Conservation (phyloP, 2,113 vertebrate species). For the Embiotoca jacksoni region DNA sequence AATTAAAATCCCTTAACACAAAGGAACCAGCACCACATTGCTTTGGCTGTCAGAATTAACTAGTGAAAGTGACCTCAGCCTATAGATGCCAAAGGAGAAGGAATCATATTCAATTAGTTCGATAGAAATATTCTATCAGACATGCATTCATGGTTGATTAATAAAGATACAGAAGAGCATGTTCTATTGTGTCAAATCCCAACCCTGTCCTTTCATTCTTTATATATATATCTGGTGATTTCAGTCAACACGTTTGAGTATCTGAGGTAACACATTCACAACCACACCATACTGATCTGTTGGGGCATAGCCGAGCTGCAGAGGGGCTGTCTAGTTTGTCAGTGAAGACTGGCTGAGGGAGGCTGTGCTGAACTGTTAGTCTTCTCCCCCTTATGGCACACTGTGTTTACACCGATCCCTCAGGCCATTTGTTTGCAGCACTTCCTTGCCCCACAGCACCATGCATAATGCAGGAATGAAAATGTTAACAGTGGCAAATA, state of each 20-base stretch:
- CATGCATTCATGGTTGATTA: constrained; percentile 70
- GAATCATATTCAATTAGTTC: constrained; percentile 76
- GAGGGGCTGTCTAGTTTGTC: constrained; percentile 60
- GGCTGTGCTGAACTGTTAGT: constrained; percentile 65
- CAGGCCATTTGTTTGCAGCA: constrained; percentile 87
- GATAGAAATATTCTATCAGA: constrained; percentile 71
- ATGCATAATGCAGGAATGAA: constrained; percentile 88
- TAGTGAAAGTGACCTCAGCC: constrained; percentile 79
- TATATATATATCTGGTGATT: constrained; percentile 11
- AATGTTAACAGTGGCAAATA: constrained; percentile 90
- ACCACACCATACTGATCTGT: constrained; percentile 19
- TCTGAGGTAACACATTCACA: constrained; percentile 25
- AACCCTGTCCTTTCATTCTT: constrained; percentile 24
- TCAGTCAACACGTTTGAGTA: constrained; percentile 24
- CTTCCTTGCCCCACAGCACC: constrained; percentile 84
- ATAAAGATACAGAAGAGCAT: constrained; percentile 62
- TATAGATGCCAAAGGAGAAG: constrained; percentile 65
- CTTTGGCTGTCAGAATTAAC: constrained; percentile 81
- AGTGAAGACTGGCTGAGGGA: constrained; percentile 55
- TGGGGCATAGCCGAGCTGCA: constrained; percentile 38
- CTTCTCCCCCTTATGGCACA: constrained; percentile 68
- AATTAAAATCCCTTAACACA: constrained; percentile 83
- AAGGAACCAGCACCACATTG: constrained; percentile 73
- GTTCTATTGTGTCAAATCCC: constrained; percentile 40
- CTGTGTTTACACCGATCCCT: constrained; percentile 83